Evolutionary conservation across 2,888 invertebrate species (phyloP), one percentile per base, ranked within the genome.

Genomic region (Strigamia crassipes): DNA sequence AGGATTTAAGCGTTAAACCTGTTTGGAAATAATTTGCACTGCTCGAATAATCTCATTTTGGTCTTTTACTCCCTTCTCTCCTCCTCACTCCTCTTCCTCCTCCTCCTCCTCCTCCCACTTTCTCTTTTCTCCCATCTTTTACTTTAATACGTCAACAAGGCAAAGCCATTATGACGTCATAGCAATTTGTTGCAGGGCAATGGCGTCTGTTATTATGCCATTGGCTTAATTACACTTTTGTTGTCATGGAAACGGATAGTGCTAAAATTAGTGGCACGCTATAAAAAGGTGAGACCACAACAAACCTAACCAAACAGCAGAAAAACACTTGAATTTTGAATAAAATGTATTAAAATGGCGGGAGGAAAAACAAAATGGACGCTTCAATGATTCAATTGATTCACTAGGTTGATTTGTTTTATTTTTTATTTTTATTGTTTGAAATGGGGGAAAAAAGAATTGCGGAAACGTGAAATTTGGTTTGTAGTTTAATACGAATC

Each of bases 1-100:
- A 31, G 73, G 73, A 73, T 73, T 73, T 73, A 31, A 27, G 31
- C 73, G 73, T 73, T 73, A 73, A 73, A 73, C 73, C 73, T 31
- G 73, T 73, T 73, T 73, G 73, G 23, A 73, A 73, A 73, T 31
- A 73, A 56, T 56, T 56, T 56, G 56, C 56, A 56, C 56, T 56
- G 56, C 56, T 56, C 56, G 23, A 73, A 73, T 73, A 73, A 73
- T 73, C 73, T 73, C 73, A 73, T 73, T 56, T 56, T 56, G 56
- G 56, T 56, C 56, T 56, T 56, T 56, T 56, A 56, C 56, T 56
- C 10, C 6, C 56, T 18, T 2, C n/a, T 41, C 41, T n/a, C 41
- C 41, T 41, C 41, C 41, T 12, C 41, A 41, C 41, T 12, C 6
- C 41, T 15, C 12, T 12, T n/a, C 46, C 15, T 1, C 46, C 46